These are phyloP conservation scores for Cyclura pinguis DNA, from an alignment of 2,797 vertebrate species.

Conservation along the genomic window DNA sequence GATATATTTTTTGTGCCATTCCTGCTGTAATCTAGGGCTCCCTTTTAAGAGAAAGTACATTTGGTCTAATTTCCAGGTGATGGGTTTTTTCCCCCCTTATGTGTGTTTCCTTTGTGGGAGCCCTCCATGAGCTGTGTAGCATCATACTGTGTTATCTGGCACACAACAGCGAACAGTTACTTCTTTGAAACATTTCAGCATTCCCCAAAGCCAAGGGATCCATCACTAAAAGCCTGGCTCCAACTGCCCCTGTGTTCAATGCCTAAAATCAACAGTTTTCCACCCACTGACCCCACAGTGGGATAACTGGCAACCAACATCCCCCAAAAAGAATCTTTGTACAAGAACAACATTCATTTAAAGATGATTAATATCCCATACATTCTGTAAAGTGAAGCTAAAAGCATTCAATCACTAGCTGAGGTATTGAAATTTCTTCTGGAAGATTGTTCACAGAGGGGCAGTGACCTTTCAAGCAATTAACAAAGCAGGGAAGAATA, in stretches of 20 bases:
- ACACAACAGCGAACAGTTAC: constrained; percentile 59
- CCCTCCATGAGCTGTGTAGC: constrained; percentile 53
- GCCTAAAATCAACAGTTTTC: constrained; percentile 67
- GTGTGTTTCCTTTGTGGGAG: constrained; percentile 68
- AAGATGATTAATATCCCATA: constrained; percentile 54
- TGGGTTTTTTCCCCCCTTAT: constrained; percentile 63
- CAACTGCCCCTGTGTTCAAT: constrained; percentile 52
- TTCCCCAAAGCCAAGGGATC: constrained; percentile 61
- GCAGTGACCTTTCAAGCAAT: constrained; percentile 47
- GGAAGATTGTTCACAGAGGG: constrained; percentile 36
- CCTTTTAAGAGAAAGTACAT: constrained; percentile 52
- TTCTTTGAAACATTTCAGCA: constrained; percentile 57
- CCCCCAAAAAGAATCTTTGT: constrained; percentile 67
- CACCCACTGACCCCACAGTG: constrained; percentile 21
- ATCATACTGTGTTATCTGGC: constrained; percentile 68
- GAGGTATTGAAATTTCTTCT: constrained; percentile 49
- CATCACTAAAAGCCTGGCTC: constrained; percentile 55
- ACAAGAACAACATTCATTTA: constrained; percentile 45
- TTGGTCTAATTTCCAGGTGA: constrained; percentile 58
- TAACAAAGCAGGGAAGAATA: not conserved
- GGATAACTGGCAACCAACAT: constrained; percentile 63
- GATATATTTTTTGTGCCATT: constrained; percentile 45
- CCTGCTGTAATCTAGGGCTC: constrained; percentile 46
- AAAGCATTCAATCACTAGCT: constrained; percentile 25
- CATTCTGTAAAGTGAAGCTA: constrained; percentile 60